A percentile compares a stretch with the other conserved stretches of the same genome.
These are phyloP conservation scores for Xiphophorus maculatus DNA, from an alignment of 2,113 vertebrate species.

Conservation along the genomic window DNA sequence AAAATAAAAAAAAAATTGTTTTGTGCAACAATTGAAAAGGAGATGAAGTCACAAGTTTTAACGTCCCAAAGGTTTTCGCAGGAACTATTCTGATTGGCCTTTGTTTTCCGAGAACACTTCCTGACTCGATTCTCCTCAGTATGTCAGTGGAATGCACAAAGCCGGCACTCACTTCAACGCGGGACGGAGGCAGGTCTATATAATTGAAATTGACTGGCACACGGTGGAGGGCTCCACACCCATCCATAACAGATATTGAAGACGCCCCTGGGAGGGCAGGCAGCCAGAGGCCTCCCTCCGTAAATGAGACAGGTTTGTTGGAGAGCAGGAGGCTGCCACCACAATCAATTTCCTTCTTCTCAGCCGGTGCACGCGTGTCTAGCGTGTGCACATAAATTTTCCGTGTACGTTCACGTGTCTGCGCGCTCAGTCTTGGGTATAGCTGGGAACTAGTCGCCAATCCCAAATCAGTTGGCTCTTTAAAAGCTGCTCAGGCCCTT, in stretches of 20 bases:
- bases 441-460: conserved; percentile 34
- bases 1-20: background rate
- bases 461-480: conserved; percentile 56
- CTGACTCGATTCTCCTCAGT: conserved; percentile 23
- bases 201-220: conserved; percentile 77
- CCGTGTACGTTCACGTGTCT: background rate
- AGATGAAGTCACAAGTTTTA: background rate
- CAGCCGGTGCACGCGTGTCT: conserved; percentile 16
- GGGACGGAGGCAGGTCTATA: conserved; percentile 61
- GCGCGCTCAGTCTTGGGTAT: conserved; percentile 4
- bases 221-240: conserved; percentile 54
- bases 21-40: background rate
- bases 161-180: conserved; percentile 47
- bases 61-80: background rate
- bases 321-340: conserved; percentile 50
- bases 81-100: background rate
- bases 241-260: conserved; percentile 66
- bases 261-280: conserved; percentile 58
- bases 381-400: background rate
- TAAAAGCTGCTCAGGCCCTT: conserved; percentile 48
- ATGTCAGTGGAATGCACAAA: conserved; percentile 41
- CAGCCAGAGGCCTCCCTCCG: conserved; percentile 41
- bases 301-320: conserved; percentile 61
- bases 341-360: conserved; percentile 58
- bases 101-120: conserved; percentile 15